Evolutionary conservation across 2,888 invertebrate species (phyloP).

Genomic region (Athetis lepigone): DNA sequence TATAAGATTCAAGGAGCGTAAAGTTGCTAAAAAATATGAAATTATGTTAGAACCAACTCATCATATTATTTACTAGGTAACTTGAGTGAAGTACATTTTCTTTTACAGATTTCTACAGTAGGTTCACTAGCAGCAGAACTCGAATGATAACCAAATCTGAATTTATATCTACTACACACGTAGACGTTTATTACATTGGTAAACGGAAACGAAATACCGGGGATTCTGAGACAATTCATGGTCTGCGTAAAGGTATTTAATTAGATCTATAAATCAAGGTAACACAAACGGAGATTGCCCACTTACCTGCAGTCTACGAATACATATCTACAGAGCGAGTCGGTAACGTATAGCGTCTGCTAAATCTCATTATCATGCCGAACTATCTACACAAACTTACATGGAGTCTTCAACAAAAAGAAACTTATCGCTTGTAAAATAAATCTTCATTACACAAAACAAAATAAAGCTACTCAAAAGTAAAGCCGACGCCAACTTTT

Average conservation of each 20-base stretch:
- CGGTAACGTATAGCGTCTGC: slow-evolving; percentile 32
- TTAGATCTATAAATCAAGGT: slow-evolving; percentile 83
- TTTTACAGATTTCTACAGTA: no score
- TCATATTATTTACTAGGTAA: no score
- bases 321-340: slow-evolving; percentile 56
- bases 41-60: no score
- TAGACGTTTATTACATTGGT: slow-evolving; percentile 57
- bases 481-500: slow-evolving; percentile 82
- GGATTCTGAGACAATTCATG: slow-evolving; percentile 80
- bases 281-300: slow-evolving; percentile 73
- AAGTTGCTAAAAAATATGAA: no score
- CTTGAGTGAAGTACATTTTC: no score
- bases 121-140: neutral
- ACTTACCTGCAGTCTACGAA: slow-evolving; percentile 70
- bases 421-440: slow-evolving; percentile 75
- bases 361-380: slow-evolving; percentile 51
- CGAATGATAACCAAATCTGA: slow-evolving; percentile 31
- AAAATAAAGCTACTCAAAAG: slow-evolving; percentile 82
- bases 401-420: slow-evolving; percentile 44
- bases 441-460: slow-evolving; percentile 81
- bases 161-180: slow-evolving; percentile 41
- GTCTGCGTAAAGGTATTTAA: slow-evolving; percentile 82
- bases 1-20: no score
- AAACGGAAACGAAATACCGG: slow-evolving; percentile 70
- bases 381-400: slow-evolving; percentile 39